Conservation (phyloP, 2,888 invertebrate species). For the Andrena marginata region DNA sequence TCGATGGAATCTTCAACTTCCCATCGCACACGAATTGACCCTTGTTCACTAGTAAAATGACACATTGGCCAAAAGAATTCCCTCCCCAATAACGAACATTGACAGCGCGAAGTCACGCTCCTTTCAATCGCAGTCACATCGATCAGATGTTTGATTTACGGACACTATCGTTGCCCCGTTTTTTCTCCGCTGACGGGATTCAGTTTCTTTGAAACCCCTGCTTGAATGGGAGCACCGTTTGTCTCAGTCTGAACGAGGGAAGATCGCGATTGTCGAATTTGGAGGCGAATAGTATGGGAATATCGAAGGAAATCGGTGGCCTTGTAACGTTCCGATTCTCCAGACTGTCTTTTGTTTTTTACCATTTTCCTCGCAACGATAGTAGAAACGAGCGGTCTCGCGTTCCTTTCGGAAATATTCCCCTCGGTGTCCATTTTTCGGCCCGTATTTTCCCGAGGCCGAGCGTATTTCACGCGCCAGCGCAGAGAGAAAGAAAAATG, state of each 20-base stretch:
- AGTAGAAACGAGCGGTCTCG: not conserved
- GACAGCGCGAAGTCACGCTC: conserved; percentile 4
- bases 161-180: not conserved
- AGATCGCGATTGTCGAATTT: not conserved
- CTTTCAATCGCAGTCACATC: conserved; percentile 24
- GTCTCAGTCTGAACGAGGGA: not conserved
- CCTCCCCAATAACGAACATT: conserved; percentile 14
- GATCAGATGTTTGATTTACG: conserved; percentile 55
- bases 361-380: not conserved
- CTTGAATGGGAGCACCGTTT: not conserved
- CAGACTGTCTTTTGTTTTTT: not conserved
- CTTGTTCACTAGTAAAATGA: not conserved
- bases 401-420: not conserved
- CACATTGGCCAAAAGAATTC: conserved; percentile 4
- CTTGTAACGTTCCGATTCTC: not conserved
- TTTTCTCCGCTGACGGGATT: not conserved
- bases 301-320: not conserved
- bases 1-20: not conserved
- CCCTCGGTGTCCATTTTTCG: conserved; percentile 21
- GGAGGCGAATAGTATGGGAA: not conserved
- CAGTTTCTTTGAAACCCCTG: too few species aligned
- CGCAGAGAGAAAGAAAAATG: conserved; percentile 31
- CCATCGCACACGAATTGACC: not conserved
- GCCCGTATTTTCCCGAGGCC: not conserved
- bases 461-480: conserved; percentile 37